Evolutionary conservation across 2,797 vertebrate genomes (phyloP).

Genomic region (Notoglanidium macrostoma): DNA sequence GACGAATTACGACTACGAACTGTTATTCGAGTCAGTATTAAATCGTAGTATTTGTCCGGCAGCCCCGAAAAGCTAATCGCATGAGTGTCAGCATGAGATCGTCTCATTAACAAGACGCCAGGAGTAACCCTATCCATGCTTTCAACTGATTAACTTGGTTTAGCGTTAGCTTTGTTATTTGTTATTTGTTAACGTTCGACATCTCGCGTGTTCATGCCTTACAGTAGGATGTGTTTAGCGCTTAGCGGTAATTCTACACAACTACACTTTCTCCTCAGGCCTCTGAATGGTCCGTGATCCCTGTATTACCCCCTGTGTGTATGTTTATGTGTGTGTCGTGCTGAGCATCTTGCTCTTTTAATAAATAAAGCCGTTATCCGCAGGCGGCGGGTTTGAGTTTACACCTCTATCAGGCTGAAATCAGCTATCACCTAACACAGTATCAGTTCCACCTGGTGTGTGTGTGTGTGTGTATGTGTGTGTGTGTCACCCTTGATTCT

Average conservation of each 20-base stretch:
- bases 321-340: constrained; percentile 44
- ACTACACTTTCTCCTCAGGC: background rate
- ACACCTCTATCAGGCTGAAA: constrained; percentile 44
- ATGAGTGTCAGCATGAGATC: background rate
- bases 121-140: background rate
- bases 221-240: background rate
- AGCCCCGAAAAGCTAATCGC: background rate
- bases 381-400: constrained; percentile 52
- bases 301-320: constrained; percentile 10
- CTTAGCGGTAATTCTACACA: constrained; percentile 2
- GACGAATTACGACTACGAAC: background rate
- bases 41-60: background rate
- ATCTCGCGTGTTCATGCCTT: background rate
- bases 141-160: constrained; percentile 17
- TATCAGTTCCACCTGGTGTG: constrained; percentile 47
- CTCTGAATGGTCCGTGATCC: background rate
- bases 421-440: constrained; percentile 49
- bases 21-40: background rate
- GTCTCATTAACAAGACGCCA: background rate
- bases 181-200: background rate
- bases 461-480: constrained; percentile 30
- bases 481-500: constrained; percentile 13
- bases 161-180: background rate
- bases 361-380: constrained; percentile 54
- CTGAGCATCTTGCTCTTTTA: constrained; percentile 56